Evolutionary conservation across 2,797 vertebrate genomes (phyloP), one percentile per base, ranked within the genome.

Genomic region (Rousettus madagascariensis): DNA sequence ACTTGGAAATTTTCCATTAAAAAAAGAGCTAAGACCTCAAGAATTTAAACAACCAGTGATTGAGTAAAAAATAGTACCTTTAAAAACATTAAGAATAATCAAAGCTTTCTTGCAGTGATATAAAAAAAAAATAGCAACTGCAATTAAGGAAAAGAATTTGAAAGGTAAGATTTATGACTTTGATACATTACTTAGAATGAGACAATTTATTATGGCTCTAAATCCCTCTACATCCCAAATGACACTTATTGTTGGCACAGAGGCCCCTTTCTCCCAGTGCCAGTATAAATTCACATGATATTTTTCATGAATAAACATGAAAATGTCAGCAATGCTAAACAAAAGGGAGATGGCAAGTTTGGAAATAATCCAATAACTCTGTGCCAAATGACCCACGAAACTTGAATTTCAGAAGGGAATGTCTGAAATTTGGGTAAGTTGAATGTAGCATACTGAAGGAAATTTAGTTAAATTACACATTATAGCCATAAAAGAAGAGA

Each of bases 281-380:
- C 65, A 92, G 59, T 51, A 26, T 68, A 92, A 97, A 95, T 69
- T 66, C 68, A 53, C 43, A 43, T 51, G 72, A 36, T 83, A 95
- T 80, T 90, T 94, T 94, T 94, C 85, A 95, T 79, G 83, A 97
- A 92, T 92, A 96, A 97, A 92, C 46, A 94, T 65, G 66, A 84
- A 95, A 94, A 75, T 80, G 65, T 79, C 91, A 95, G 71, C 30
- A 72, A 84, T 87, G 43, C 55, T 63, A 86, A 96, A 93, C 74
- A 91, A 96, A 91, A 94, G 46, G 11, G 65, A 96, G 86, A 88
- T 16, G 51, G 61, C 5, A 91, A 86, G 13, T 78, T 91, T 92
- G 92, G 85, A 88, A 95, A 53, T 24, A 59, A 92, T 75, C 95
- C 83, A 86, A 5, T 69, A 46, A 82, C 72, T 72, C 26, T 43